Conservation (phyloP, 2,113 vertebrate species). For the Sceloporus tristichus region DNA sequence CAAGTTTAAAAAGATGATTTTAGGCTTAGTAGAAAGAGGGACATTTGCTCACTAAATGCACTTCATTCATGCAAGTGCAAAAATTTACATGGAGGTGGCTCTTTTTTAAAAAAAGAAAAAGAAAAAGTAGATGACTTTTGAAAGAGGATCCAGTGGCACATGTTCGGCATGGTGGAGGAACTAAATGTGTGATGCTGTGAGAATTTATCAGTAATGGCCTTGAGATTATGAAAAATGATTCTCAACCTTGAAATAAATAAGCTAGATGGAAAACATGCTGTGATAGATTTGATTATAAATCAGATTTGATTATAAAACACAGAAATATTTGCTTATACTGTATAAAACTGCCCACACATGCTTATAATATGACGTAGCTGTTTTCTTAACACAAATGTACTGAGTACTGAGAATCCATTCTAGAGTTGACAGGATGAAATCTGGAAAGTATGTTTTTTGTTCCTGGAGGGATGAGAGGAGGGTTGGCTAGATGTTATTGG, state of each 20-base stretch:
- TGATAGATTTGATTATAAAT: not conserved
- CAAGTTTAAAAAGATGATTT: too few species aligned
- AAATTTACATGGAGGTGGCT: too few species aligned
- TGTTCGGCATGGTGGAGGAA: not conserved
- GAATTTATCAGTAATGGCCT: not conserved
- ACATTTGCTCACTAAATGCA: too few species aligned
- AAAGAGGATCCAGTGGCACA: not conserved
- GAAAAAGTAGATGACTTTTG: too few species aligned
- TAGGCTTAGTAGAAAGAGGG: too few species aligned
- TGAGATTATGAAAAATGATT: constrained; percentile 9
- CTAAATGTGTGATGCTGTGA: not conserved
- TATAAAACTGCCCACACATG: not conserved
- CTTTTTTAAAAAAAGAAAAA: too few species aligned
- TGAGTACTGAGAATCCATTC: not conserved
- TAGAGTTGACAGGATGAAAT: too few species aligned
- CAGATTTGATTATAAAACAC: not conserved
- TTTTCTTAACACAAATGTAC: not conserved
- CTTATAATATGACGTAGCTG: not conserved
- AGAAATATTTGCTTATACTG: constrained; percentile 4
- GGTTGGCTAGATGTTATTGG: not conserved
- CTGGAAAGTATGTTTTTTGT: not conserved
- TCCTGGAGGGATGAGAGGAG: not conserved
- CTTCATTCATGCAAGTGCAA: too few species aligned
- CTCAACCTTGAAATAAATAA: constrained; percentile 15
- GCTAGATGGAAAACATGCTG: not conserved